Percentiles rank a stretch among this genome's conserved stretches.
Conservation (phyloP, 2,797 vertebrate genomes). For the Melanotaenia trifasciata region DNA sequence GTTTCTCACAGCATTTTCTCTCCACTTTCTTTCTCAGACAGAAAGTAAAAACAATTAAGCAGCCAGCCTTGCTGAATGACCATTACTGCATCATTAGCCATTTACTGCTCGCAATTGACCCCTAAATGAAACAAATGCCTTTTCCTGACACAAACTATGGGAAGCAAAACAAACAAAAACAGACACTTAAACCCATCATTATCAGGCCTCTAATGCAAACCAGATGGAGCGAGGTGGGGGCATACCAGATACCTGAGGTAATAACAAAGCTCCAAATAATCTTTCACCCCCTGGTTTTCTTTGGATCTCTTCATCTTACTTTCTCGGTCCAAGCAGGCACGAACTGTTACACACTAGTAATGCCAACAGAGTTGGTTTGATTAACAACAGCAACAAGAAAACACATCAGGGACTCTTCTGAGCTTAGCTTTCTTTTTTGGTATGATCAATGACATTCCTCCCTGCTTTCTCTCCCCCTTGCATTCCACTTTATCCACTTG, state of each 20-base stretch:
- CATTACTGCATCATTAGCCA: slow-evolving; percentile 72
- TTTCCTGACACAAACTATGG: slow-evolving; percentile 84
- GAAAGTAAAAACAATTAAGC: slow-evolving; percentile 71
- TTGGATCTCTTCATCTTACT: slow-evolving; percentile 48
- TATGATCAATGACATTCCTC: slow-evolving; percentile 81
- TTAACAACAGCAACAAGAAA: slow-evolving; percentile 14
- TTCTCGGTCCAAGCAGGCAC: slow-evolving; percentile 42
- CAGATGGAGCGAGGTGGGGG: slow-evolving; percentile 86
- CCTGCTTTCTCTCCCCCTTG: slow-evolving; percentile 56
- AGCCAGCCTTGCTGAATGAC: slow-evolving; percentile 45
- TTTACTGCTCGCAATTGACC: slow-evolving; percentile 77
- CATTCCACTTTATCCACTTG: slow-evolving; percentile 81
- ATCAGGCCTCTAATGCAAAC: slow-evolving; percentile 90
- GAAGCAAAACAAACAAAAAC: slow-evolving; percentile 86
- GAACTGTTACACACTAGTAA: slow-evolving; percentile 11
- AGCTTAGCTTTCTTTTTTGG: slow-evolving; percentile 39
- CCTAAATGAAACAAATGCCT: slow-evolving; percentile 85
- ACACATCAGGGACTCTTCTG: slow-evolving; percentile 27
- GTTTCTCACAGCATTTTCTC: slow-evolving; percentile 30
- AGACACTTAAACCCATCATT: slow-evolving; percentile 88
- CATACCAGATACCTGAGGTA: slow-evolving; percentile 94
- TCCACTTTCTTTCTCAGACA: slow-evolving; percentile 46
- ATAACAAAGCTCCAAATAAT: slow-evolving; percentile 80
- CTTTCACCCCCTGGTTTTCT: slow-evolving; percentile 64
- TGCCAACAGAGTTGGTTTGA: slow-evolving; percentile 26